Base-by-base conservation (phyloP, 2,888 invertebrate species). In the Drosophila sordidapex region DNA sequence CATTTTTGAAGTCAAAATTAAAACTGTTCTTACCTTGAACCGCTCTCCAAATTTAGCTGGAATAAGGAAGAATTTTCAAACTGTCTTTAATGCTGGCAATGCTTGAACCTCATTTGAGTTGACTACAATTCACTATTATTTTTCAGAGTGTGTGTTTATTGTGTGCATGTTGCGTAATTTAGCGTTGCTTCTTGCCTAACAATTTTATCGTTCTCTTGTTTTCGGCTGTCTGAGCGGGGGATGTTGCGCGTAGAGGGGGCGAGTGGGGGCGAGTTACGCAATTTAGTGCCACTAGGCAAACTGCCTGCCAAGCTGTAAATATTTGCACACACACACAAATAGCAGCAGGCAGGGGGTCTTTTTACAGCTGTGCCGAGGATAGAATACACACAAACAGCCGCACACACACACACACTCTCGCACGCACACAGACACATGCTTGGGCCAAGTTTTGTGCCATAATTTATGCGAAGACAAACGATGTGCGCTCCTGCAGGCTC, bases 381-480 rank as follows among this genome's bases (percentile, higher is more conserved):
- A 61, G 27, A 33, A 49, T 33, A 61, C 54, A 63, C 49, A 27
- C 35, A 59, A 27, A 43, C 38, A 75, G 48, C 49, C 27, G 38
- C 48, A 25, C 27, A n/a, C 35, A 48, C 36, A 27, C 62, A 21
- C 36, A 21, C n/a, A 27, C 57, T 27, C 13, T 33, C n/a, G n/a
- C 21, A 18, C 63, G 18, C 53, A 31, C 15, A 52, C 18, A 38
- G 27, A 25, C 63, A 15, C 21, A 31, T 18, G 15, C 6, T 57
- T 31, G 21, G 43, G 21, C 43, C 43, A 57, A 48, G 67, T 59
- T 53, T 61, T 61, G 58, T 29, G 71, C 74, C 66, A 86, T 84
- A 84, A 84, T 88, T 88, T 84, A 84, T 84, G 88, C 86, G 67
- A 74, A 86, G 78, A 87, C 79, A 81, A 79, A 79, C 75, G 79